A percentile compares a stretch with the other conserved stretches of the same genome.
These are phyloP conservation scores for Macrosiphum euphorbiae DNA, from an alignment of 2,888 invertebrate genomes.

Conservation along the genomic window DNA sequence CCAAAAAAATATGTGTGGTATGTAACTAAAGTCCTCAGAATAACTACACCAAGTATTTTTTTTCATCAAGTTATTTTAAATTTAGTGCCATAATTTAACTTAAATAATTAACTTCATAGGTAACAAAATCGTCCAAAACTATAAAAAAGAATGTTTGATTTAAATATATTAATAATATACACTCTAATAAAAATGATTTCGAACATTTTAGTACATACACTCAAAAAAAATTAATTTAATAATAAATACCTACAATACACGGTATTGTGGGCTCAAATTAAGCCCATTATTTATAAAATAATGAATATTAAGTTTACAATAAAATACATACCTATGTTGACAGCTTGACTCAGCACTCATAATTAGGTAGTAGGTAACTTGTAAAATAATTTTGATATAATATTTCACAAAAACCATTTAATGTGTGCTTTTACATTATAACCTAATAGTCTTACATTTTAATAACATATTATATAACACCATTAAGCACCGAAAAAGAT, in stretches of 20 bases:
- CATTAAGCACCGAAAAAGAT: not conserved
- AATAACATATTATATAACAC: not conserved
- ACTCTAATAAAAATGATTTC: not conserved
- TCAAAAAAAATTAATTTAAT: not conserved
- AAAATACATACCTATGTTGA: not conserved
- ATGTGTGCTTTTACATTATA: not conserved
- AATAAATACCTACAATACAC: not conserved
- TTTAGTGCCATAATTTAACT: not conserved
- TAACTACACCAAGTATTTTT: not conserved
- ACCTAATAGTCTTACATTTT: not conserved
- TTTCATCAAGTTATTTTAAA: not conserved
- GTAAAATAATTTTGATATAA: not conserved
- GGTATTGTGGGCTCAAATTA: not conserved
- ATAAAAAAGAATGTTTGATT: not conserved
- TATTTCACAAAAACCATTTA: not conserved
- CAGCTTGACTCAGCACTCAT: not conserved
- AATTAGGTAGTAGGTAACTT: not conserved
- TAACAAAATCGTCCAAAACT: not conserved
- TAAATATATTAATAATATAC: not conserved
- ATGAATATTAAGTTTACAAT: not conserved
- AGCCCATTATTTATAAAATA: not conserved
- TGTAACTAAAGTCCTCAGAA: not conserved
- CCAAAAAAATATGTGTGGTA: not conserved
- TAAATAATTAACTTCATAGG: too few species aligned
- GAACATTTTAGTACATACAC: not conserved